A percentile compares a stretch with the other conserved stretches of the same genome.
phyloP scores from a whole-genome alignment of 2,888 invertebrate species.

The Eupithecia subumbrata region DNA sequence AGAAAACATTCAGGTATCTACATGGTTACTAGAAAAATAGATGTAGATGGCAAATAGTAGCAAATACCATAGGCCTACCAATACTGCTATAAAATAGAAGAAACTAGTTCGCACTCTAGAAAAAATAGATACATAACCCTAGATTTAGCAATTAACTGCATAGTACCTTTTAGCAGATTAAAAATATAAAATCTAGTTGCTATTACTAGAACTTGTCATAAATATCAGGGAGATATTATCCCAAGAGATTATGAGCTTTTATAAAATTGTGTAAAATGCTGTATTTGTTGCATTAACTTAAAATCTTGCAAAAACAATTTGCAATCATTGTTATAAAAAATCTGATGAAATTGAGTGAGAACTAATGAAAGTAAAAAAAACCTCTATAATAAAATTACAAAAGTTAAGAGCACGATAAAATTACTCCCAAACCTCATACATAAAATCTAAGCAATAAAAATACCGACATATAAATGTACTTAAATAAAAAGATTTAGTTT shows the following conservation, averaged over 20 bases:
- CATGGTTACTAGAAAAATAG: constrained; percentile 22
- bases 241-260: neutral
- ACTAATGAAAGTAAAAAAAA: neutral
- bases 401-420: neutral
- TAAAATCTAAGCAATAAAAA: neutral
- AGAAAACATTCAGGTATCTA: constrained; percentile 28
- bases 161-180: constrained; percentile 14
- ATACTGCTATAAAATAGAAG: constrained; percentile 19
- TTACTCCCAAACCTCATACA: neutral
- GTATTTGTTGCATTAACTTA: no score
- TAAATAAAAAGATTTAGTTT: neutral
- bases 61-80: constrained; percentile 11
- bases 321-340: neutral
- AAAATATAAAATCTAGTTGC: constrained; percentile 1
- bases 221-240: neutral
- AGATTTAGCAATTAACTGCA: constrained; percentile 14
- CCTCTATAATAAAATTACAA: neutral
- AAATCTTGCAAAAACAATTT: no score
- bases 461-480: neutral
- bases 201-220: neutral
- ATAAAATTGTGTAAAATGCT: neutral
- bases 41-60: constrained; percentile 24
- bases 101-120: constrained; percentile 29
- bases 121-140: constrained; percentile 17
- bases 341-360: neutral